Percentiles rank a stretch among this genome's conserved stretches.
phyloP scores from a whole-genome alignment of 2,888 invertebrate species.

The Lepidonotus clava region DNA sequence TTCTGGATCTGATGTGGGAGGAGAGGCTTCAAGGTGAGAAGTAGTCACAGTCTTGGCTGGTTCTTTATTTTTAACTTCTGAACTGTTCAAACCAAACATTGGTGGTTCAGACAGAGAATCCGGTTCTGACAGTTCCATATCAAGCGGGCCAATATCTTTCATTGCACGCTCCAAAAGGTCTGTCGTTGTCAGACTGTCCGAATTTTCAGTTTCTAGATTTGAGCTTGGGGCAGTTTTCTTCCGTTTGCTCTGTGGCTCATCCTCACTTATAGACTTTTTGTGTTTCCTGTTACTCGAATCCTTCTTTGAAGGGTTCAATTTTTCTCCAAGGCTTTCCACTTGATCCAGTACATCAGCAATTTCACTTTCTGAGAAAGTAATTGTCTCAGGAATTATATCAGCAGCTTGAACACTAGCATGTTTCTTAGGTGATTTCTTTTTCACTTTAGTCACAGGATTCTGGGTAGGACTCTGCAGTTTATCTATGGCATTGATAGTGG shows the following conservation, averaged over 20 bases:
- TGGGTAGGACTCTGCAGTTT: neutral
- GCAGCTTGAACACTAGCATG: neutral
- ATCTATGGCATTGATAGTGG: neutral
- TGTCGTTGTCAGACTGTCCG: neutral
- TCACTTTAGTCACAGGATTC: neutral
- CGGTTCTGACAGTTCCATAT: slow-evolving; percentile 44
- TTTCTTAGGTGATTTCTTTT: slow-evolving; percentile 16
- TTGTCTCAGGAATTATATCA: slow-evolving; percentile 71
- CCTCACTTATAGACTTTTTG: neutral
- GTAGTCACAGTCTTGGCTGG: neutral
- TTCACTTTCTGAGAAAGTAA: slow-evolving; percentile 75
- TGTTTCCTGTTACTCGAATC: neutral
- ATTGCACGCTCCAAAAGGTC: slow-evolving; percentile 48
- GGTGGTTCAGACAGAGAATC: slow-evolving; percentile 15
- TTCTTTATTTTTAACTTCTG: neutral
- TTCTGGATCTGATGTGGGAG: neutral
- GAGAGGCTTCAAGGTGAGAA: neutral
- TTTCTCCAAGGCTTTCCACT: slow-evolving; percentile 72
- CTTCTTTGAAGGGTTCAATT: slow-evolving; percentile 5
- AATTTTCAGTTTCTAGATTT: neutral
- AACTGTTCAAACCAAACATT: neutral
- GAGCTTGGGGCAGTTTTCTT: slow-evolving; percentile 4
- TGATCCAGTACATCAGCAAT: slow-evolving; percentile 76
- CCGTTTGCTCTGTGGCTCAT: slow-evolving; percentile 26
- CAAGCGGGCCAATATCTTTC: slow-evolving; percentile 53